Evolutionary conservation across 2,888 invertebrate species (phyloP), one percentile per base, ranked within the genome.

Genomic region (Drosophila conformis): DNA sequence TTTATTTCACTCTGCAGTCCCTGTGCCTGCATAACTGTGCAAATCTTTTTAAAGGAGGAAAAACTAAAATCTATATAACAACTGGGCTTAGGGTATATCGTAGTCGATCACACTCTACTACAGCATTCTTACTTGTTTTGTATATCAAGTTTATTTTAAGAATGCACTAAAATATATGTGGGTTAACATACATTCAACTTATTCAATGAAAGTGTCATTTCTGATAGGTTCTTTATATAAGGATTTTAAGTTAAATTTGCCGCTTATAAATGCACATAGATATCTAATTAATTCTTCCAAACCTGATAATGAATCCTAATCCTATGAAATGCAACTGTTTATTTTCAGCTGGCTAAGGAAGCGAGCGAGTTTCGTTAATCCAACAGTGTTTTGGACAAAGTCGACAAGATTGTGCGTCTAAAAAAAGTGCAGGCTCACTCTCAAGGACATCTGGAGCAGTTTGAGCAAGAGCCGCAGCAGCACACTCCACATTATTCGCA

Each of bases 371-470:
- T 36, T 51, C 29, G 42, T 69, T 69, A 36, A 42, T 69, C 46
- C 31, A 51, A 38, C 51, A 33, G 3, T 27, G 58, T 64, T 64
- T 40, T 49, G 71, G 49, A 40, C 29, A 62, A 85, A 82, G 29
- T 66, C 29, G 82, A 77, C 86, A 87, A 87, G 81, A 87, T 87
- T 89, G 86, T 87, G 85, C 86, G 86, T 5, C 54, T 87, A 89
- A 87, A 87, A 87, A 89, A 85, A 74, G 89, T 89, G 69, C 89
- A 86, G 65, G 89, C 87, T 89, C 89, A 86, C 85, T 87, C 86
- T 86, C 89, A 85, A 80, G 86, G 89, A 85, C 89, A 86, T 77
- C 89, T 87, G 70, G 85, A 87, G 85, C 85, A 89, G 87, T 87
- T 89, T 67, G 89, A 87, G 86, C 89, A 87, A 64, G 82, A 82